Percentiles rank a stretch among this genome's conserved stretches.
phyloP scores from a whole-genome alignment of 2,113 vertebrate genomes.

The Daboia siamensis region DNA sequence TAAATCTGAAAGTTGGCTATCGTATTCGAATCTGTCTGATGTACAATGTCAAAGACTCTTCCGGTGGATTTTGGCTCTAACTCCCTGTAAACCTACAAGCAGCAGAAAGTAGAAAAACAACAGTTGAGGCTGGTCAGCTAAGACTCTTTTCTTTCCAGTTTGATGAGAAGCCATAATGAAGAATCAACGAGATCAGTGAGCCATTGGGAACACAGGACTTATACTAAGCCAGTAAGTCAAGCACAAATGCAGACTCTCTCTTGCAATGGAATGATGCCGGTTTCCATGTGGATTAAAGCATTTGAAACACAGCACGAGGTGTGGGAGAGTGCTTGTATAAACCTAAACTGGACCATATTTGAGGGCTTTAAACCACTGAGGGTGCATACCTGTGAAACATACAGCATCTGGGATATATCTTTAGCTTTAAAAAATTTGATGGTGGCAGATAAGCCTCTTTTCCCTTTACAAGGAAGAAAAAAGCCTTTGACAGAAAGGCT shows the following conservation, averaged over 20 bases:
- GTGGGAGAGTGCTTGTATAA: neutral
- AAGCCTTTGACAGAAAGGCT: neutral
- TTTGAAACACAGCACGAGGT: neutral
- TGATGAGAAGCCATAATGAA: neutral
- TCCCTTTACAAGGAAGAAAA: neutral
- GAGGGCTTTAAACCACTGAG: neutral
- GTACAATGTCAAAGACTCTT: neutral
- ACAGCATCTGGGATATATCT: neutral
- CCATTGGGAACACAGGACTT: neutral
- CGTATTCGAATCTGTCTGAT: neutral
- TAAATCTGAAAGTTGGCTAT: neutral
- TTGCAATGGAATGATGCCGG: neutral
- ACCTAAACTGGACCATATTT: neutral
- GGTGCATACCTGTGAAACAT: neutral
- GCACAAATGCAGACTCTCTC: neutral
- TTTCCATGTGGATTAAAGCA: neutral
- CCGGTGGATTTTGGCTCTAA: neutral
- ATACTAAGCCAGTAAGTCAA: neutral
- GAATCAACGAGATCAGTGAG: neutral
- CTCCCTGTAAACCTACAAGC: neutral
- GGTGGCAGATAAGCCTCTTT: neutral
- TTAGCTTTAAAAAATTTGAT: neutral
- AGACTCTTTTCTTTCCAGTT: neutral
- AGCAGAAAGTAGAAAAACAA: neutral
- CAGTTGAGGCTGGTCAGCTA: neutral